A percentile compares a stretch with the other conserved stretches of the same genome.
These are phyloP conservation scores for Halocynthia roretzi DNA, from an alignment of 23 tunicate genomes.

Conservation along the genomic window DNA sequence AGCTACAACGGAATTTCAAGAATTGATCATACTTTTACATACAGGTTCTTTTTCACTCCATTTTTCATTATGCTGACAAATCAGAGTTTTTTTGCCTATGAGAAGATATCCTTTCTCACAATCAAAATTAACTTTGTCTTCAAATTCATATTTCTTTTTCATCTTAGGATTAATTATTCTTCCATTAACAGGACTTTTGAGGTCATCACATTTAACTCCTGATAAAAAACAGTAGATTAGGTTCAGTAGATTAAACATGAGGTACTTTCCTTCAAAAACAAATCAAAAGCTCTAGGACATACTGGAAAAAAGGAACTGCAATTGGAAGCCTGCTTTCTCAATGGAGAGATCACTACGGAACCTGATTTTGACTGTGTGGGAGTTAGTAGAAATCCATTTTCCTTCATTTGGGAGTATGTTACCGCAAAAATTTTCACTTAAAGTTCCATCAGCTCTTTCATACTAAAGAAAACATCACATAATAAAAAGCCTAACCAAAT, in stretches of 20 bases:
- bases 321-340: constrained; percentile 51
- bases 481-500: neutral
- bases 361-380: constrained; percentile 20
- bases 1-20: neutral
- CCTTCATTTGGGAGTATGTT: constrained; percentile 42
- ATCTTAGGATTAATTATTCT: neutral
- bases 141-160: constrained; percentile 25
- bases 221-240: neutral
- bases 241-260: neutral
- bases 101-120: constrained; percentile 42
- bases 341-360: constrained; percentile 56
- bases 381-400: constrained; percentile 37
- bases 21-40: constrained; percentile 45
- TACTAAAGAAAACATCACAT: neutral
- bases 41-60: constrained; percentile 46
- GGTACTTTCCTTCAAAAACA: neutral
- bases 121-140: constrained; percentile 29
- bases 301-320: constrained; percentile 41
- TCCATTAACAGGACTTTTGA: constrained; percentile 23
- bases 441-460: constrained; percentile 6
- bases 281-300: neutral
- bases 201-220: constrained; percentile 12
- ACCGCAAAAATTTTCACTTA: constrained; percentile 40
- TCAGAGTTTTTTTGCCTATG: constrained; percentile 19
- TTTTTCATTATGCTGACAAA: constrained; percentile 48